Evolutionary conservation across 2,888 invertebrate genomes (phyloP).

Genomic region (Atrina japonica): DNA sequence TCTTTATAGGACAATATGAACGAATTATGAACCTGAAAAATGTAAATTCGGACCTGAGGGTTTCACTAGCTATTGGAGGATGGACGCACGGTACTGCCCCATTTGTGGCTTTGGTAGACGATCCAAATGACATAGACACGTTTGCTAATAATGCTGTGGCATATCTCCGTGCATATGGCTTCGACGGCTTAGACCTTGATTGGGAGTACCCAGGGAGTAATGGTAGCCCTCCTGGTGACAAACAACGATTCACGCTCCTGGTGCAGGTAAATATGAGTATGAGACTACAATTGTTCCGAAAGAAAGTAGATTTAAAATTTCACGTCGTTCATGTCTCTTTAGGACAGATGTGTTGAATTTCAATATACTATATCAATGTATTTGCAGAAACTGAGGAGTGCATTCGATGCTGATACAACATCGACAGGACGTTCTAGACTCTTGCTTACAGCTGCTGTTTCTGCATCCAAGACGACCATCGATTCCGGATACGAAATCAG

Average conservation of each 20-base stretch:
- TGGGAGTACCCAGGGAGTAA: conserved; percentile 90
- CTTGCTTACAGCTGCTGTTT: conserved; percentile 19
- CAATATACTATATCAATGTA: not conserved
- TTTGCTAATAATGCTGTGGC: conserved; percentile 41
- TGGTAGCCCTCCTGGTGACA: conserved; percentile 63
- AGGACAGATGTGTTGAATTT: not conserved
- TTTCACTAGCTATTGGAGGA: conserved; percentile 92
- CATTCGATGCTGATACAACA: not conserved
- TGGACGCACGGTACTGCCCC: conserved; percentile 93
- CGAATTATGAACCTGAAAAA: conserved; percentile 7
- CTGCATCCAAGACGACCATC: conserved; percentile 14
- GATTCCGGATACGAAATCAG: conserved; percentile 10
- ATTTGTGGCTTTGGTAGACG: conserved; percentile 41
- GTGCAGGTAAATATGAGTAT: conserved; percentile 40
- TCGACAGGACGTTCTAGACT: not conserved
- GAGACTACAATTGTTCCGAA: not conserved
- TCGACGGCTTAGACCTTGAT: conserved; percentile 92
- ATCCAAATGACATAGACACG: conserved; percentile 15
- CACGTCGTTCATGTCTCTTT: not conserved
- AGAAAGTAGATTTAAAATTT: not conserved
- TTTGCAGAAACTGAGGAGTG: conserved; percentile 12
- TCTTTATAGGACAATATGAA: not conserved
- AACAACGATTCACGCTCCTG: conserved; percentile 55
- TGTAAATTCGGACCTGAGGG: conserved; percentile 86
- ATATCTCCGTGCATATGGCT: conserved; percentile 82